Evolutionary conservation across 2,113 vertebrate genomes (phyloP).

Genomic region (Acanthochromis polyacanthus): DNA sequence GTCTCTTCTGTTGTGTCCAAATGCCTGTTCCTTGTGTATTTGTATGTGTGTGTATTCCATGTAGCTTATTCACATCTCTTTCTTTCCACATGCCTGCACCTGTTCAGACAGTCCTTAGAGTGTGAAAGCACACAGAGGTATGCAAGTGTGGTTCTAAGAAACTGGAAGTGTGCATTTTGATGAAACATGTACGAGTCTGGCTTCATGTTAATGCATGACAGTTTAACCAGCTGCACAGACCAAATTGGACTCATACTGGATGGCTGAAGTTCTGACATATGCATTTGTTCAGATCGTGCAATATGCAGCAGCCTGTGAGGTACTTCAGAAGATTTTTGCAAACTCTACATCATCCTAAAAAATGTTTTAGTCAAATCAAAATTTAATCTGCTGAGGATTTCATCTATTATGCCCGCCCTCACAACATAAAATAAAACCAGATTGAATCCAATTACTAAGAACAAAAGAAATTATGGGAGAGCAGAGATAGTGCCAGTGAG

Average conservation of each 20-base stretch:
- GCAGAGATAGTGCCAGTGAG: background rate
- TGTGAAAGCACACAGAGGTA: constrained; percentile 6
- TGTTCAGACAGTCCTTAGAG: constrained; percentile 19
- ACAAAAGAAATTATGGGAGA: background rate
- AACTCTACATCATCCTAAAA: background rate
- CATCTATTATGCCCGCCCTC: background rate
- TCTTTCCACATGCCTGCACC: constrained; percentile 44
- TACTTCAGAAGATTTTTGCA: background rate
- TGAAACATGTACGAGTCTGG: background rate
- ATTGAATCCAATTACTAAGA: background rate
- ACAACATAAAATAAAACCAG: background rate
- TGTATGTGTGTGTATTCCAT: constrained; percentile 3
- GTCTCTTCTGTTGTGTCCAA: constrained; percentile 14
- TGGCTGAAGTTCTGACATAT: background rate
- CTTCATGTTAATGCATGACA: constrained; percentile 12
- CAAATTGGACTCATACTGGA: background rate
- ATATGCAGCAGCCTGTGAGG: background rate
- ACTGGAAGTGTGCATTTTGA: background rate
- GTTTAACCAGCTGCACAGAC: background rate
- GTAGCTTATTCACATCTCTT: constrained; percentile 7
- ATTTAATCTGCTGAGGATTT: background rate
- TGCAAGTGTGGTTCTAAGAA: constrained; percentile 5
- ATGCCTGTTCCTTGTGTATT: background rate
- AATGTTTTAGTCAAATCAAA: background rate
- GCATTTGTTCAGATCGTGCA: background rate